Percentiles rank a stretch among this genome's conserved stretches.
phyloP scores from a whole-genome alignment of 2,888 invertebrate genomes.

The Epistrophe grossulariae region DNA sequence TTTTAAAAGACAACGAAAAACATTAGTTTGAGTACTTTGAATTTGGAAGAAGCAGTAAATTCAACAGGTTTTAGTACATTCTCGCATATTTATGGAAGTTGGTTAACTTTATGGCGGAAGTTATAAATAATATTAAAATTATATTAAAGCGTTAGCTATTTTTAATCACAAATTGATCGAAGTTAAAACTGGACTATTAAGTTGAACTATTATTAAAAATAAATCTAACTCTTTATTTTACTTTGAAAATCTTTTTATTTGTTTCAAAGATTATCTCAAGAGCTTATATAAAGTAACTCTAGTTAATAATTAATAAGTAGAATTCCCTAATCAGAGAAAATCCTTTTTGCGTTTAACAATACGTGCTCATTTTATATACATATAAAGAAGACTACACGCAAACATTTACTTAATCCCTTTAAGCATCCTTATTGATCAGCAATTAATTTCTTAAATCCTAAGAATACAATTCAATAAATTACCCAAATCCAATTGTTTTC shows the following conservation, averaged over 20 bases:
- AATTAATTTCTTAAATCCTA: constrained; percentile 58
- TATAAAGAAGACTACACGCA: not conserved
- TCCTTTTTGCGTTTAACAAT: not conserved
- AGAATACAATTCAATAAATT: constrained; percentile 51
- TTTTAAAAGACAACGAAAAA: too few species aligned
- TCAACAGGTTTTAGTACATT: too few species aligned
- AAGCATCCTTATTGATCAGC: constrained; percentile 56
- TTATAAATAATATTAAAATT: too few species aligned
- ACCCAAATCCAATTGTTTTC: constrained; percentile 53
- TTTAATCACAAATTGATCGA: too few species aligned
- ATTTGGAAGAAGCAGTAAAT: too few species aligned
- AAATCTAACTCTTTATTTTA: not conserved
- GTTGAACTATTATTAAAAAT: too few species aligned
- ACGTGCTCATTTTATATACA: not conserved
- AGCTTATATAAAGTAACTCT: not conserved
- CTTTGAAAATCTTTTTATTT: not conserved
- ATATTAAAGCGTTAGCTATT: too few species aligned
- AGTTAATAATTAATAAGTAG: not conserved
- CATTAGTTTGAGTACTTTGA: too few species aligned
- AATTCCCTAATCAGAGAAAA: not conserved
- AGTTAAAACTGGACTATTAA: too few species aligned
- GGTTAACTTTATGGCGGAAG: too few species aligned
- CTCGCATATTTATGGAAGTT: too few species aligned
- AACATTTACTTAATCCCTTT: constrained; percentile 29
- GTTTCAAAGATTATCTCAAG: not conserved